A percentile compares a stretch with the other conserved stretches of the same genome.
Evolutionary conservation across 2,797 vertebrate species (phyloP).

Genomic region (Halcyon chelicuti): DNA sequence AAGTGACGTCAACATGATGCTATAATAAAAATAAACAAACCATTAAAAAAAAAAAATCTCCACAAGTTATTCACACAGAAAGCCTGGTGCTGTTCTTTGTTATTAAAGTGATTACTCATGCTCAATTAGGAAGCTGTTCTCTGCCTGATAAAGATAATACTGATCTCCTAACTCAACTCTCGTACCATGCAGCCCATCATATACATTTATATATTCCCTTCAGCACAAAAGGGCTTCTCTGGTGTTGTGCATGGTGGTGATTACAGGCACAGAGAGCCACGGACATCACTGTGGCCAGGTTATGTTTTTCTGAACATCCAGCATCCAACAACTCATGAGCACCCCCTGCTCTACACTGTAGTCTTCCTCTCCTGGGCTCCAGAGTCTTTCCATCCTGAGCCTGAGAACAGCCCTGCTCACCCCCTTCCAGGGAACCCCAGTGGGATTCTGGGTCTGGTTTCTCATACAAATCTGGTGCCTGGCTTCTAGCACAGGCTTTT

Average conservation of each 20-base stretch:
- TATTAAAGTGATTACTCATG: background rate
- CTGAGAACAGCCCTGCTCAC: background rate
- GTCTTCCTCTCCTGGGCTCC: background rate
- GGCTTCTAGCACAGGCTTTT: background rate
- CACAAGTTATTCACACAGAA: background rate
- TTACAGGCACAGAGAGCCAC: background rate
- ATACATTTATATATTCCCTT: background rate
- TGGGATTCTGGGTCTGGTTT: too few species aligned
- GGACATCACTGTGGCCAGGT: background rate
- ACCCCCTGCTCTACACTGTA: background rate
- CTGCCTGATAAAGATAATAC: background rate
- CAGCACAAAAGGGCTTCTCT: background rate
- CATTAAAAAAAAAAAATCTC: background rate
- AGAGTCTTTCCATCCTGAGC: background rate
- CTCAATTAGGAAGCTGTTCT: background rate
- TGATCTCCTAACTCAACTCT: background rate
- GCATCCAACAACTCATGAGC: background rate
- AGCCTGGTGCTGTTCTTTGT: background rate
- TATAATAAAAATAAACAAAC: background rate
- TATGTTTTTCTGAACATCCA: background rate
- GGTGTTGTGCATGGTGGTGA: accelerated
- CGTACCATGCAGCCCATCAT: background rate
- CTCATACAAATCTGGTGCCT: background rate
- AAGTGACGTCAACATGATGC: background rate
- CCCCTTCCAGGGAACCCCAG: background rate